phyloP scores from a whole-genome alignment of 2,888 invertebrate genomes.

The Calameuta filiformis region DNA sequence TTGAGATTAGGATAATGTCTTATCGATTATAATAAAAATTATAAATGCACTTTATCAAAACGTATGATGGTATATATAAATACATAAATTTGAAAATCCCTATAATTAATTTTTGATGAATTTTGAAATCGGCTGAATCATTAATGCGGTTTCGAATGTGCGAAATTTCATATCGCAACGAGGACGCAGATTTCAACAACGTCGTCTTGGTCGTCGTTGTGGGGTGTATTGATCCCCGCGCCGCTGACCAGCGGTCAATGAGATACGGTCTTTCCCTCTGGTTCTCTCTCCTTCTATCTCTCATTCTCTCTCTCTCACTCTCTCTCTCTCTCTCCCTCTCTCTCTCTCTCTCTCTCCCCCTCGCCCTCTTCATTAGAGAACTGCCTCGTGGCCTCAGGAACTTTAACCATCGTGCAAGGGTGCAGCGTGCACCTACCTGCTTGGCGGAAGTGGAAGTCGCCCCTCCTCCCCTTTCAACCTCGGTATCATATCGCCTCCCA shows the following conservation, averaged over 20 bases:
- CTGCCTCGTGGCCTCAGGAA: conserved; percentile 6
- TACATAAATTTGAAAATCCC: too few species aligned
- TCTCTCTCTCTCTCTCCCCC: neutral
- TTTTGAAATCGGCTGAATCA: too few species aligned
- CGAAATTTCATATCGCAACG: too few species aligned
- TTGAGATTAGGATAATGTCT: too few species aligned
- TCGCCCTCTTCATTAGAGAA: too few species aligned
- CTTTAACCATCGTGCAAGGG: neutral
- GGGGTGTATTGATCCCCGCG: conserved; percentile 51
- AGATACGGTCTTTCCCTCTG: conserved; percentile 60
- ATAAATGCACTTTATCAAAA: too few species aligned
- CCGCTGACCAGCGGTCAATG: conserved; percentile 64
- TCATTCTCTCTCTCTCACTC: conserved; percentile 11
- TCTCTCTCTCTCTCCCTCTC: neutral
- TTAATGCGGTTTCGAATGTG: too few species aligned
- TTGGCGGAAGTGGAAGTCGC: neutral
- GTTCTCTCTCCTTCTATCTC: conserved; percentile 9
- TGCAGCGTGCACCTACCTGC: neutral
- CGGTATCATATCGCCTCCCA: neutral
- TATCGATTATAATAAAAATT: too few species aligned
- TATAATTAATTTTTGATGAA: too few species aligned
- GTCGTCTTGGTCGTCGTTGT: too few species aligned
- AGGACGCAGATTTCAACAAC: too few species aligned
- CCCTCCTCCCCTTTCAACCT: neutral
- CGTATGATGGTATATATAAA: too few species aligned